phyloP scores from a whole-genome alignment of 2,888 invertebrate species.

The Apamea epomidion region DNA sequence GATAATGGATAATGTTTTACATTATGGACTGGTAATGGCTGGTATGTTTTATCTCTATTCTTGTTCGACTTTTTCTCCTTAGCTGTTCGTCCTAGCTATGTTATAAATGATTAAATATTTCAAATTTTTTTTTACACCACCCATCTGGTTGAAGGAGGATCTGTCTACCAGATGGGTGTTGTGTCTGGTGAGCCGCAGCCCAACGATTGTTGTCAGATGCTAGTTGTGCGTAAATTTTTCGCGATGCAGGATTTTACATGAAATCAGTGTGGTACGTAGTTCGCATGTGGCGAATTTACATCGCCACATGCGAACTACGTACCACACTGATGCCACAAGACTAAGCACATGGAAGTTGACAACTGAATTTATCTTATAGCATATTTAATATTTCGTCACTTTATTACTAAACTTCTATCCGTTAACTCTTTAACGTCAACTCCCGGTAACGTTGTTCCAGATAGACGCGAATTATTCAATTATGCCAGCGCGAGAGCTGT shows the following conservation, averaged over 20 bases:
- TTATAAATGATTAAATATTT: too few species aligned
- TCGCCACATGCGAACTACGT: too few species aligned
- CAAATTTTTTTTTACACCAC: too few species aligned
- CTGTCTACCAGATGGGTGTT: too few species aligned
- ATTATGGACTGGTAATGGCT: not conserved
- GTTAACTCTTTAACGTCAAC: conserved; percentile 31
- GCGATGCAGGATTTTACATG: too few species aligned
- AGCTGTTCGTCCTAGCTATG: too few species aligned
- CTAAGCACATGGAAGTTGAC: not conserved
- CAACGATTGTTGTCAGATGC: not conserved
- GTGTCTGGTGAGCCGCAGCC: too few species aligned
- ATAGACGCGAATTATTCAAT: conserved; percentile 72
- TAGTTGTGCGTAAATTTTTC: not conserved
- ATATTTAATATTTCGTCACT: not conserved
- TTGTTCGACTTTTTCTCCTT: too few species aligned
- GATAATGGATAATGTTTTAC: not conserved
- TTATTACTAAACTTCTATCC: conserved; percentile 45
- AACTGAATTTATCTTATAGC: not conserved
- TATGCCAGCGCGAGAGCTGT: conserved; percentile 56
- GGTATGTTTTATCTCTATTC: not conserved
- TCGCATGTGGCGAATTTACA: not conserved
- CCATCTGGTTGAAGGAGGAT: too few species aligned
- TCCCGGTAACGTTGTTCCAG: conserved; percentile 70
- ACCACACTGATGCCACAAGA: too few species aligned
- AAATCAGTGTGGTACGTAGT: not conserved